A percentile compares a stretch with the other conserved stretches of the same genome.
These are phyloP conservation scores for Sphinx pinastri DNA, from an alignment of 2,888 invertebrate species.

Conservation along the genomic window DNA sequence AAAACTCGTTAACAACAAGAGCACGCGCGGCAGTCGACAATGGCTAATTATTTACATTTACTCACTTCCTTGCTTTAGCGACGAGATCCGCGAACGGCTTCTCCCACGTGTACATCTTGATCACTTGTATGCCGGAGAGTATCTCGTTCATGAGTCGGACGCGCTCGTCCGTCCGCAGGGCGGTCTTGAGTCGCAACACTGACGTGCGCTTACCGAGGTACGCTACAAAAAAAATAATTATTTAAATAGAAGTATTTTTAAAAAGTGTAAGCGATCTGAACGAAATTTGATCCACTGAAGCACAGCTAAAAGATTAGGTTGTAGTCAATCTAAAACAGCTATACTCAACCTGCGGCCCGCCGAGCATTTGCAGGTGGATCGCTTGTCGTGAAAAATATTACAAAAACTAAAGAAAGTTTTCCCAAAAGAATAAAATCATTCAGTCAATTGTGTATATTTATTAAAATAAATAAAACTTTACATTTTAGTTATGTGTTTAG, in stretches of 20 bases:
- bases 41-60: slow-evolving; percentile 32
- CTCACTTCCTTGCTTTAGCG: slow-evolving; percentile 88
- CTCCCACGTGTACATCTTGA: slow-evolving; percentile 97
- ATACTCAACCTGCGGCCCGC: too few species aligned
- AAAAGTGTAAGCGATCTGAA: too few species aligned
- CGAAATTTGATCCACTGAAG: background rate
- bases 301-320: background rate
- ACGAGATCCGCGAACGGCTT: slow-evolving; percentile 91
- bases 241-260: background rate
- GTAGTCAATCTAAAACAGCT: too few species aligned
- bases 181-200: slow-evolving; percentile 89
- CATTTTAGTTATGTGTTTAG: too few species aligned
- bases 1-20: background rate
- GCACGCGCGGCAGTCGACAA: background rate
- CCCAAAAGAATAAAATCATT: too few species aligned
- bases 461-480: too few species aligned
- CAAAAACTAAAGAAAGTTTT: too few species aligned
- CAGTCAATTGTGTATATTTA: too few species aligned
- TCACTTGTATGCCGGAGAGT: slow-evolving; percentile 92
- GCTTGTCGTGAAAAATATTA: too few species aligned
- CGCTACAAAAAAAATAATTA: slow-evolving; percentile 63
- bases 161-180: slow-evolving; percentile 93
- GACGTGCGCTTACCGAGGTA: slow-evolving; percentile 91
- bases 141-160: slow-evolving; percentile 95
- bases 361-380: too few species aligned